Percentiles rank a stretch among this genome's conserved stretches.
Evolutionary conservation across 1,140 invertebrate genomes (phyloP).

Genomic region (Drosophila ogumai): DNA sequence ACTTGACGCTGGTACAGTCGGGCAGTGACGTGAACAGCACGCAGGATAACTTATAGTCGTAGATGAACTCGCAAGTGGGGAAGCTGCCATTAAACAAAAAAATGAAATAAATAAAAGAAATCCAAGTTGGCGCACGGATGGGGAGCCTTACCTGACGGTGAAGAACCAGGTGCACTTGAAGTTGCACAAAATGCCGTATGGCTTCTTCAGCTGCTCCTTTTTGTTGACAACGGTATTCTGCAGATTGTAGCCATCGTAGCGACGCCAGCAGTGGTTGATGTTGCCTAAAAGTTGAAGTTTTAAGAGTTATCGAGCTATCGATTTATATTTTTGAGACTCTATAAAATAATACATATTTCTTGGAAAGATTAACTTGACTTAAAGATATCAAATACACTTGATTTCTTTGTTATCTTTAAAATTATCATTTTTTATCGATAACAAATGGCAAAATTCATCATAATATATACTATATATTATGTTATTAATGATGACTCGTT

Average conservation of each 20-base stretch:
- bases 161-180: constrained; percentile 84
- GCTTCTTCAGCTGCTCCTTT: constrained; percentile 83
- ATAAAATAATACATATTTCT: no score
- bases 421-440: background rate
- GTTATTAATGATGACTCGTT: no score
- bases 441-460: no score
- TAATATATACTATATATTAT: no score
- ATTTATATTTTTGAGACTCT: background rate
- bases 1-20: constrained; percentile 81
- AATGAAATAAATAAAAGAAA: background rate
- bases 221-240: constrained; percentile 82
- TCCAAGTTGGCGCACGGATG: background rate
- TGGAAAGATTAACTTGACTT: background rate
- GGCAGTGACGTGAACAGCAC: constrained; percentile 84
- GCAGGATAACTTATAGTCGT: constrained; percentile 83
- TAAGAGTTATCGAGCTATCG: background rate
- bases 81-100: constrained; percentile 47
- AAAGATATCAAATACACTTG: background rate
- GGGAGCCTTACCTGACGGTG: constrained; percentile 67
- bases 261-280: constrained; percentile 83
- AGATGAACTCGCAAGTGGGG: constrained; percentile 83
- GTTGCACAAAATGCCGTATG: constrained; percentile 83
- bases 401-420: background rate
- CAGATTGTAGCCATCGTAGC: constrained; percentile 83
- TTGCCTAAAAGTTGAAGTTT: constrained; percentile 49